Base-by-base conservation (phyloP, 2,113 vertebrate genomes). In the Phalacrocorax pelagicus region DNA sequence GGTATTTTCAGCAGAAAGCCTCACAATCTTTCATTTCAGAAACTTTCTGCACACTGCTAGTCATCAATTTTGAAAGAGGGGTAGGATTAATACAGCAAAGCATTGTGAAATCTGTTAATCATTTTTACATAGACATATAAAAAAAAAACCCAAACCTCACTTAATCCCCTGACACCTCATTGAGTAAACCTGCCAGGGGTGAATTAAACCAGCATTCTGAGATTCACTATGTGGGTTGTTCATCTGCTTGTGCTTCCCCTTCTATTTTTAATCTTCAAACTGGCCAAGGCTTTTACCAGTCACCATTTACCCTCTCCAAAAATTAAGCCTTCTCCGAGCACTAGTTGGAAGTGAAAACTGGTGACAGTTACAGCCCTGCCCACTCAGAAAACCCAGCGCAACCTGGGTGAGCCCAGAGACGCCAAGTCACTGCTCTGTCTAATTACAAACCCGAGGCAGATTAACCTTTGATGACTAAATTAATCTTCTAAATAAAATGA, bases 381-480 rank as follows among this genome's bases (percentile, higher is more conserved):
- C 55, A 77, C 73, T 58, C 86, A 49, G 52, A 88, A 96, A 86
- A 82, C 70, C 81, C 95, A 77, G 47, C 2, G 40, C 91, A 96
- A 57, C 81, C 26, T 59, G 85, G 92, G 81, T 97, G 97, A 97
- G 95, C 91, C 81, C 83, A 82, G 93, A 95, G 97, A 93, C 4
- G 74, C 94, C 92, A 96, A 96, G 86, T 95, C 96, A 97, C 93
- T 86, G 93, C 94, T 95, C 83, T 88, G 75, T 36, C 97, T 97
- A 97, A 97, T 97, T 97, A 97, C 91, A 96, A 95, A 96, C 94
- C 93, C 69, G 85, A 94, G 93, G 96, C 82, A 94, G 96, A 97
- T 97, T 97, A 97, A 97, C 97, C 96, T 97, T 97, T 97, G 97
- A 97, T 96, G 96, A 97, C 95, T 97, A 97, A 97, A 95, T 94